These are phyloP conservation scores for Myathropa florea DNA, from an alignment of 2,888 invertebrate species.

Conservation along the genomic window DNA sequence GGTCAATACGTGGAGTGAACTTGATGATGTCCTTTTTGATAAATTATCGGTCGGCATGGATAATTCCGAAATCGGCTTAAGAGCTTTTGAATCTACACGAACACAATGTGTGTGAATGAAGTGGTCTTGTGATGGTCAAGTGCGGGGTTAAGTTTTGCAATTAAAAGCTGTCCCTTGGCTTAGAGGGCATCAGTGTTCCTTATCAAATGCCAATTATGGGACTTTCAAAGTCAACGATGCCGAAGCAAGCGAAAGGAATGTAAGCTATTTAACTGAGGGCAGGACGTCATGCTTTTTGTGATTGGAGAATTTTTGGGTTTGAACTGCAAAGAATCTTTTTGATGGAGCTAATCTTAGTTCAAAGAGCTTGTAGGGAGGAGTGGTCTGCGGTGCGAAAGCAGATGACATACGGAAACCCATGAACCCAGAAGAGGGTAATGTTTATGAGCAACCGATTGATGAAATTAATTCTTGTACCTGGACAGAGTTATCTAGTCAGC, in stretches of 20 bases:
- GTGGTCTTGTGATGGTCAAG: conserved; percentile 4
- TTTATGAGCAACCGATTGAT: too few species aligned
- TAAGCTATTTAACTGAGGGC: neutral
- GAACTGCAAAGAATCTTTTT: neutral
- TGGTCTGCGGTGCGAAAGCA: too few species aligned
- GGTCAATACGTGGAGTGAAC: conserved; percentile 2
- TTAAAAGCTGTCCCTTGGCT: neutral
- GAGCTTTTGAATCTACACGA: neutral
- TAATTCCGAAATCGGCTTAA: conserved; percentile 48
- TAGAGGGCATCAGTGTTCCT: neutral
- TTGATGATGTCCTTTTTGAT: conserved; percentile 50
- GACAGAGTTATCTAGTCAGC: too few species aligned
- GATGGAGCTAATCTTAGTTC: too few species aligned
- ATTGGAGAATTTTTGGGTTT: neutral
- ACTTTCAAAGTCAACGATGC: neutral
- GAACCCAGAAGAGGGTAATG: too few species aligned
- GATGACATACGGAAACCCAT: too few species aligned
- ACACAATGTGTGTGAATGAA: neutral
- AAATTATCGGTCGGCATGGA: conserved; percentile 14
- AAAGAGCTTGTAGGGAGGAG: too few species aligned
- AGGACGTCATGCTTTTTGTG: too few species aligned
- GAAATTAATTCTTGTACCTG: too few species aligned
- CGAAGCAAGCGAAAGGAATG: neutral
- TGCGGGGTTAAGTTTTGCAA: conserved; percentile 6
- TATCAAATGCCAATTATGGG: neutral